Percentiles rank a stretch among this genome's conserved stretches.
These are phyloP conservation scores for Prunella himalayana DNA, from an alignment of 2,113 vertebrate genomes.

Conservation along the genomic window DNA sequence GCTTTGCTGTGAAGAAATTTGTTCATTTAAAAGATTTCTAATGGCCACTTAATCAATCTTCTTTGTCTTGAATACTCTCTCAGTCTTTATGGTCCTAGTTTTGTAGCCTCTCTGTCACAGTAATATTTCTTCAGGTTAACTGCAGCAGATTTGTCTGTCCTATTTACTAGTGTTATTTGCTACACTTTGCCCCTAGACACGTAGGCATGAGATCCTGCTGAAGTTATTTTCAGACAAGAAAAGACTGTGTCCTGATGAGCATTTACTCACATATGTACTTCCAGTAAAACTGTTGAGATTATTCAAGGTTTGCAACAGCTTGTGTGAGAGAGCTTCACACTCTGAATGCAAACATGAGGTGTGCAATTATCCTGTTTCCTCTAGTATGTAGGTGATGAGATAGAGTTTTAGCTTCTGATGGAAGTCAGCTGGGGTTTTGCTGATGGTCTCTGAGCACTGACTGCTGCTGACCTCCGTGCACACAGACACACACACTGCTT, in stretches of 20 bases:
- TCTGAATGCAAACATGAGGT: not conserved
- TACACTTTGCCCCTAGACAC: not conserved
- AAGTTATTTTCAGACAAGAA: not conserved
- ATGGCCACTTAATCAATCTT: not conserved
- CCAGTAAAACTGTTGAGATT: not conserved
- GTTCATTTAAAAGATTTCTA: not conserved
- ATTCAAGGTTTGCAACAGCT: not conserved
- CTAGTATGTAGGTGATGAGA: not conserved
- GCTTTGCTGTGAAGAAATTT: not conserved
- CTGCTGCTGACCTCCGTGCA: not conserved
- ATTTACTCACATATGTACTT: not conserved
- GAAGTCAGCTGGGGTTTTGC: not conserved
- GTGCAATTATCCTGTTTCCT: not conserved
- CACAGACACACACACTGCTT: rapidly evolving
- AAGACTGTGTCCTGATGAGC: not conserved
- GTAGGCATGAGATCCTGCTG: not conserved
- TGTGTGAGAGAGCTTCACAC: not conserved
- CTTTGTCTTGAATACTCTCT: not conserved
- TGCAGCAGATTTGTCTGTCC: not conserved
- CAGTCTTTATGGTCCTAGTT: not conserved
- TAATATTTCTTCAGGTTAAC: not conserved
- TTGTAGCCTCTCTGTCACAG: not conserved
- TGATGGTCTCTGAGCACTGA: not conserved
- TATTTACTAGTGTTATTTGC: not conserved
- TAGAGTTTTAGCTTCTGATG: not conserved